Conservation (phyloP, 2,797 vertebrate genomes). For the Sebastes oblongus region DNA sequence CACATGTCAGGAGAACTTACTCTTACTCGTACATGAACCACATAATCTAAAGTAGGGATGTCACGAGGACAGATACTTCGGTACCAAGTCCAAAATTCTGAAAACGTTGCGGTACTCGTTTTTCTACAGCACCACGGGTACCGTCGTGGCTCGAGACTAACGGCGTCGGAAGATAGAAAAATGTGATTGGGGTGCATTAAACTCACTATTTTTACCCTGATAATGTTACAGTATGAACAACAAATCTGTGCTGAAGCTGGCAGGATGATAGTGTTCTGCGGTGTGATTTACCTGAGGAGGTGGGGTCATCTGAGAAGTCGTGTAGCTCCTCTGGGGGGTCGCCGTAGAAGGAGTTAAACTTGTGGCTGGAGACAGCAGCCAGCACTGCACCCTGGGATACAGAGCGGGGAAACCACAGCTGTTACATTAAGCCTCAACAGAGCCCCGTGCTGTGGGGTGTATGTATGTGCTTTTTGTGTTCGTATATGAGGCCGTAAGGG, state of each 20-base stretch:
- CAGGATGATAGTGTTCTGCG: not conserved
- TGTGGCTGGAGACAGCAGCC: slow-evolving; percentile 99
- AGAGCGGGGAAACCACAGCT: not conserved
- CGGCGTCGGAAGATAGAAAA: too few relatives aligned
- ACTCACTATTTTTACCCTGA: too few relatives aligned
- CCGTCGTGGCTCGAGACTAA: too few relatives aligned
- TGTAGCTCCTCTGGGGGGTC: slow-evolving; percentile 98
- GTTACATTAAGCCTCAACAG: not conserved
- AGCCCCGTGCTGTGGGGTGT: not conserved
- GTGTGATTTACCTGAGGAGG: slow-evolving; percentile 91
- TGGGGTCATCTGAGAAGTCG: slow-evolving; percentile 98
- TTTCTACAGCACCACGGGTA: too few relatives aligned
- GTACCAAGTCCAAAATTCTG: too few relatives aligned
- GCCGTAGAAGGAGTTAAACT: slow-evolving; percentile 99
- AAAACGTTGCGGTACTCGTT: too few relatives aligned
- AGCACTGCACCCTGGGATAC: slow-evolving; percentile 92
- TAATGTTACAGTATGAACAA: too few relatives aligned
- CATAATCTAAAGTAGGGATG: too few relatives aligned
- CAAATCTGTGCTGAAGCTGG: too few relatives aligned
- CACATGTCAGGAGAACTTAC: not conserved
- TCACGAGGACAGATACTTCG: too few relatives aligned
- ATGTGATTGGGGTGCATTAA: too few relatives aligned
- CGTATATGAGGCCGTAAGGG: not conserved
- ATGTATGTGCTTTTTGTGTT: not conserved
- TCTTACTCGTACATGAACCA: not conserved